Evolutionary conservation across 2,113 vertebrate species (phyloP), one percentile per base, ranked within the genome.

Genomic region (Nothocercus julius): DNA sequence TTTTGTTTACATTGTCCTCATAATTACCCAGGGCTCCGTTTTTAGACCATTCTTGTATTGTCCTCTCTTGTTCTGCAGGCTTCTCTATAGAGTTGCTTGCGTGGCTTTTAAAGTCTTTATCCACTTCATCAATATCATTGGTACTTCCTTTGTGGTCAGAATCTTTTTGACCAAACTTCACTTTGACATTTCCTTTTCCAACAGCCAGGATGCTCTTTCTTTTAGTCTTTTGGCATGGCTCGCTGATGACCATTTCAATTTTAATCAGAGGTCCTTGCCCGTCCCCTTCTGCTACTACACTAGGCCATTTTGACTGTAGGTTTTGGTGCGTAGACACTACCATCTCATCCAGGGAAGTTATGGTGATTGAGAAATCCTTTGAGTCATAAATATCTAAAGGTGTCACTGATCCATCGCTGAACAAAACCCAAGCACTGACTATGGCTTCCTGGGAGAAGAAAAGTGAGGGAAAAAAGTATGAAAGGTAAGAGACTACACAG

Each of bases 221-320:
- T 97, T 99, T 99, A 27, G 98, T 99, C 95, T 99, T 99, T 98
- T 99, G 99, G 59, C 99, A 99, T 2, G 98, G 97, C 70, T 99
- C 99, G 0, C 99, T 99, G 94, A 99, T 99, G 42, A 98, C 97
- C 98, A 99, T 98, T 93, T 99, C 99, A 2, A 99, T 97, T 42
- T 98, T 98, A 24, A 99, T 98, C 79, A 99, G 96, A 2, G 98
- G 94, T 7, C 99, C 99, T 86, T 99, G 99, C 17, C 99, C 99
- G 11, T 99, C 98, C 0, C 98, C 98, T 92, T 99, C 98, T 0
- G 99, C 99, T 44, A 98, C 98, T 17, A 99, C 97, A 1, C 97
- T 91, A 0, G 99, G 99, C 99, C 99, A 99, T 25, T 87, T 96
- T 51, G 98, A 96, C 81, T 97, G 95, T 2, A 96, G 97, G 51